Conservation (phyloP, 1,140 invertebrate species). For the Lordiphosa clarofinis region DNA sequence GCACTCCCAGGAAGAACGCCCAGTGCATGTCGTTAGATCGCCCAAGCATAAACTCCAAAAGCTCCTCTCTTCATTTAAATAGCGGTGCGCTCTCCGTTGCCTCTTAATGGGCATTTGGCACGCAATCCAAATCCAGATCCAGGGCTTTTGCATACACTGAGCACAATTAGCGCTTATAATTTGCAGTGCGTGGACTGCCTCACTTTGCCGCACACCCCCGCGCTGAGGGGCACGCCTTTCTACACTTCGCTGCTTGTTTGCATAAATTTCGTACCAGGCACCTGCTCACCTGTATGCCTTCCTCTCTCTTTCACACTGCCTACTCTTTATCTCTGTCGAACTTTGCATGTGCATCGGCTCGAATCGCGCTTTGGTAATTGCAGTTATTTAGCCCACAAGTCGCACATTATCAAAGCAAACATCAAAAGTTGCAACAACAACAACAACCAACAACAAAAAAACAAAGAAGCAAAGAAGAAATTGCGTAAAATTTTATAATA, state of each 20-base stretch:
- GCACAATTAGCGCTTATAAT: slow-evolving; percentile 61
- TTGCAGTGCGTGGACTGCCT: slow-evolving; percentile 39
- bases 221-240: slow-evolving; percentile 48
- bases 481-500: slow-evolving; percentile 34
- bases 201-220: slow-evolving; percentile 3
- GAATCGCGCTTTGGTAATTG: slow-evolving; percentile 68
- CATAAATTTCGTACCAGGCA: slow-evolving; percentile 71
- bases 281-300: slow-evolving; percentile 12
- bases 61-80: slow-evolving; percentile 51
- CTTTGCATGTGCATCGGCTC: slow-evolving; percentile 68
- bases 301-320: background rate
- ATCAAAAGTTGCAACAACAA: slow-evolving; percentile 3
- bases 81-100: slow-evolving; percentile 30
- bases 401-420: slow-evolving; percentile 48
- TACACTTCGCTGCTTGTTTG: slow-evolving; percentile 75
- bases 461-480: slow-evolving; percentile 18
- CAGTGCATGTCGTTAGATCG: slow-evolving; percentile 47
- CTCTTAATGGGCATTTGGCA: slow-evolving; percentile 51
- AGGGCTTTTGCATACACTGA: slow-evolving; percentile 50
- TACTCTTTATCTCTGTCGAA: slow-evolving; percentile 20
- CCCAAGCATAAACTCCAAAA: slow-evolving; percentile 36
- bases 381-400: slow-evolving; percentile 49
- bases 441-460: too few relatives aligned
- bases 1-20: slow-evolving; percentile 29
- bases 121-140: slow-evolving; percentile 30